Conservation (phyloP, 2,113 vertebrate species). For the Procapra przewalskii region DNA sequence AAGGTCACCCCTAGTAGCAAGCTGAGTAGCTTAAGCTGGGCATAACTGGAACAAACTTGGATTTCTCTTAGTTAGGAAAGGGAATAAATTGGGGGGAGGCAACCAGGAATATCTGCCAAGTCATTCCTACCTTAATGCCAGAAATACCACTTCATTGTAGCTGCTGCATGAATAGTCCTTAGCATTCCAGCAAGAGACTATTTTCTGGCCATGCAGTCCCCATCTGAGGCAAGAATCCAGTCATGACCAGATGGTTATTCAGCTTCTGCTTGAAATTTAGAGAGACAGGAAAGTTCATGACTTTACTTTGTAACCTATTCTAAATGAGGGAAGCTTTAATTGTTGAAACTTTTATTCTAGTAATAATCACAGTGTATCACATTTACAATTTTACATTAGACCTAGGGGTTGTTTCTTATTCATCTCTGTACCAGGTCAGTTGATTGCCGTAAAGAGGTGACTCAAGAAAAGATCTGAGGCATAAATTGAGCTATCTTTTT, state of each 20-base stretch:
- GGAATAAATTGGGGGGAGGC: not conserved
- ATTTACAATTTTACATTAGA: not conserved
- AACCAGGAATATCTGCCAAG: not conserved
- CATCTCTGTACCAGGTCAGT: not conserved
- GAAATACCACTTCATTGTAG: not conserved
- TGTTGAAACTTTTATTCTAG: not conserved
- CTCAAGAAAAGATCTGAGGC: not conserved
- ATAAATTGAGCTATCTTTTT: not conserved
- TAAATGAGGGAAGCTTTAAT: not conserved
- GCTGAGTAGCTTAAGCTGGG: not conserved
- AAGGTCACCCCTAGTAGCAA: not conserved
- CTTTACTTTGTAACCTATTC: not conserved
- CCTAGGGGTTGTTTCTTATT: not conserved
- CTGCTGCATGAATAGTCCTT: not conserved
- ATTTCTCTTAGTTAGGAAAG: not conserved
- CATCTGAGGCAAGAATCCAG: not conserved
- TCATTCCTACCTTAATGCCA: not conserved
- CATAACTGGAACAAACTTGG: not conserved
- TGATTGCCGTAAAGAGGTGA: not conserved
- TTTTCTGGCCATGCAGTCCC: not conserved
- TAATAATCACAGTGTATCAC: not conserved
- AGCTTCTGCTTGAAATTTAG: not conserved
- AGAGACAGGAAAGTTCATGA: not conserved
- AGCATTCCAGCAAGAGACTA: not conserved
- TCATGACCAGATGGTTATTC: not conserved